Evolutionary conservation across 2,113 vertebrate species (phyloP).

Genomic region (Nematolebias whitei): DNA sequence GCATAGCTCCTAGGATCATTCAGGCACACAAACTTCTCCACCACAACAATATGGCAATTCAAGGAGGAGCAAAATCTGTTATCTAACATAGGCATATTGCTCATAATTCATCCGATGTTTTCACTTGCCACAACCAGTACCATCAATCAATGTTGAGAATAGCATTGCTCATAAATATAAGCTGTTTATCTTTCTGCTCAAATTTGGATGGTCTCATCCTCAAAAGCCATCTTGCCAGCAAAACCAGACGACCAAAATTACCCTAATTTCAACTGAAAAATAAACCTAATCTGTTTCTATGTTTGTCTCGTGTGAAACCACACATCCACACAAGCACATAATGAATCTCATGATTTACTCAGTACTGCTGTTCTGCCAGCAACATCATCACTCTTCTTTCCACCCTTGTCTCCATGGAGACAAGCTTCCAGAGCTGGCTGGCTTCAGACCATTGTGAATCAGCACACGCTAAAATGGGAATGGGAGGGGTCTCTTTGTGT

Average conservation of each 20-base stretch:
- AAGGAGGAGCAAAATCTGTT: too few relatives aligned
- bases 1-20: too few relatives aligned
- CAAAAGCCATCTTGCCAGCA: slow-evolving; percentile 9
- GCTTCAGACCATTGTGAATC: slow-evolving; percentile 76
- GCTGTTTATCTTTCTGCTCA: slow-evolving; percentile 22
- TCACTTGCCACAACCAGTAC: slow-evolving; percentile 30
- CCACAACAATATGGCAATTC: too few relatives aligned
- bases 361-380: slow-evolving; percentile 70
- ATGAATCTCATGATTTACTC: slow-evolving; percentile 61
- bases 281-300: slow-evolving; percentile 23
- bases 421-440: slow-evolving; percentile 71
- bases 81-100: slow-evolving; percentile 22
- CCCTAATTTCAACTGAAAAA: slow-evolving; percentile 28
- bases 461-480: slow-evolving; percentile 65
- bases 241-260: slow-evolving; percentile 36
- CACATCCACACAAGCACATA: slow-evolving; percentile 44
- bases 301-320: slow-evolving; percentile 46
- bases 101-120: slow-evolving; percentile 20
- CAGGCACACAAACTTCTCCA: too few relatives aligned
- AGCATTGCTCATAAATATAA: slow-evolving; percentile 27
- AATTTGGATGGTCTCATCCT: slow-evolving; percentile 33
- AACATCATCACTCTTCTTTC: slow-evolving; percentile 76
- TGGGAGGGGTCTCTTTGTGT: slow-evolving; percentile 59
- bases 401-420: slow-evolving; percentile 81
- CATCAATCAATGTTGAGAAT: slow-evolving; percentile 38